Percentiles rank a stretch among this genome's conserved stretches.
Evolutionary conservation across 2,888 invertebrate species (phyloP).

Genomic region (Automeris io): DNA sequence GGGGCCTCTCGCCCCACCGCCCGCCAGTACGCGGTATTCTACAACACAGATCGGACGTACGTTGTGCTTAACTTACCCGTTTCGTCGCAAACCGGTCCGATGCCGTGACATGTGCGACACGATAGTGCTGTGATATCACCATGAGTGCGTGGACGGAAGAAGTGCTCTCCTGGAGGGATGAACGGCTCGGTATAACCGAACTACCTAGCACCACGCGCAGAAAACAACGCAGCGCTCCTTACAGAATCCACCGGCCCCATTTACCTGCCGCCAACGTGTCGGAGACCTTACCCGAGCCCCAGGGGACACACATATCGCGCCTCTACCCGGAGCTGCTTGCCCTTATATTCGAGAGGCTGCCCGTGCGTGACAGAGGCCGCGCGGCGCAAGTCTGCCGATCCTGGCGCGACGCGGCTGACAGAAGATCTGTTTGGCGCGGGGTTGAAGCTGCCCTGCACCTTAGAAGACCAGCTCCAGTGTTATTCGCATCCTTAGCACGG

Average conservation of each 20-base stretch:
- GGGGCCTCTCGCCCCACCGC: conserved; percentile 32
- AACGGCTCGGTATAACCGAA: conserved; percentile 64
- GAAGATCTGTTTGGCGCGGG: conserved; percentile 95
- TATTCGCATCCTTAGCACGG: conserved; percentile 90
- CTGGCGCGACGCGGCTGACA: conserved; percentile 95
- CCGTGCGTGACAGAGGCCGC: conserved; percentile 91
- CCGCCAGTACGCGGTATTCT: conserved; percentile 61
- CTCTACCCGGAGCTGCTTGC: conserved; percentile 95
- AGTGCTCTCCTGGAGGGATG: conserved; percentile 68
- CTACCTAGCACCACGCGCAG: conserved; percentile 60
- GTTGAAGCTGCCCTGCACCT: conserved; percentile 95
- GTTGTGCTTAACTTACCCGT: conserved; percentile 38
- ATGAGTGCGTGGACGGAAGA: conserved; percentile 75
- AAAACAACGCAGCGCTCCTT: conserved; percentile 79
- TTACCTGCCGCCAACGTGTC: conserved; percentile 64
- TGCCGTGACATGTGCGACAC: conserved; percentile 55
- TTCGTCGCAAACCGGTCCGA: conserved; percentile 65
- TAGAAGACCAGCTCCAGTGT: conserved; percentile 86
- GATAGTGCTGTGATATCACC: conserved; percentile 42
- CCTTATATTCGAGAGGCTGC: conserved; percentile 92
- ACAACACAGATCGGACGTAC: conserved; percentile 40
- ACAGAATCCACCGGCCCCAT: conserved; percentile 82
- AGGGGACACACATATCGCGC: conserved; percentile 87
- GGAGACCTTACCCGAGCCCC: conserved; percentile 67
- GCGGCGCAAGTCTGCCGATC: conserved; percentile 92